Evolutionary conservation across 2,797 vertebrate genomes (phyloP).

Genomic region (Paratrypauchen microcephalus): DNA sequence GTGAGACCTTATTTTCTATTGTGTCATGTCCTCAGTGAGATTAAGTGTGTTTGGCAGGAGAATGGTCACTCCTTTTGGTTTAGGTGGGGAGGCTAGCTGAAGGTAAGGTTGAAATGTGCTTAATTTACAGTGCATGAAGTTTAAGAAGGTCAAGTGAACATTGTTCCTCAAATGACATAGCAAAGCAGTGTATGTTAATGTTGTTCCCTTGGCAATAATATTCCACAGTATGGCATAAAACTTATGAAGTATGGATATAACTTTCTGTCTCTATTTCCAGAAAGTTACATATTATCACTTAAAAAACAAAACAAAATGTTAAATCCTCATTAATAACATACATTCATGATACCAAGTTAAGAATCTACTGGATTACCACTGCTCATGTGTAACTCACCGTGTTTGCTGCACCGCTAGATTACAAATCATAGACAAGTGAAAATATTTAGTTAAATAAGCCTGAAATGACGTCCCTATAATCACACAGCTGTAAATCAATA

Average conservation of each 20-base stretch:
- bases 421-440: neutral
- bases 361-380: neutral
- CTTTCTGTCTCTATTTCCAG: no score
- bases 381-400: neutral
- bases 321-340: no score
- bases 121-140: neutral
- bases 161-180: no score
- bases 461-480: neutral
- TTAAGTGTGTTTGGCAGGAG: slow-evolving; percentile 57
- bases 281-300: no score
- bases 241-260: no score
- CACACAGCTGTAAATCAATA: neutral
- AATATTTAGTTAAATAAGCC: neutral
- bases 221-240: no score
- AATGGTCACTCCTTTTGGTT: slow-evolving; percentile 43
- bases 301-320: no score
- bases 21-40: slow-evolving; percentile 51
- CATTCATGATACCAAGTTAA: neutral
- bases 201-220: no score
- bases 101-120: slow-evolving; percentile 39
- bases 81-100: slow-evolving; percentile 42
- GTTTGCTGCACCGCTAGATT: neutral
- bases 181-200: no score
- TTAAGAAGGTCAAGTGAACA: slow-evolving; percentile 26
- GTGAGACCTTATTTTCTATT: slow-evolving; percentile 36